Conservation (phyloP, 1,140 invertebrate species). For the Pissodes strobi region DNA sequence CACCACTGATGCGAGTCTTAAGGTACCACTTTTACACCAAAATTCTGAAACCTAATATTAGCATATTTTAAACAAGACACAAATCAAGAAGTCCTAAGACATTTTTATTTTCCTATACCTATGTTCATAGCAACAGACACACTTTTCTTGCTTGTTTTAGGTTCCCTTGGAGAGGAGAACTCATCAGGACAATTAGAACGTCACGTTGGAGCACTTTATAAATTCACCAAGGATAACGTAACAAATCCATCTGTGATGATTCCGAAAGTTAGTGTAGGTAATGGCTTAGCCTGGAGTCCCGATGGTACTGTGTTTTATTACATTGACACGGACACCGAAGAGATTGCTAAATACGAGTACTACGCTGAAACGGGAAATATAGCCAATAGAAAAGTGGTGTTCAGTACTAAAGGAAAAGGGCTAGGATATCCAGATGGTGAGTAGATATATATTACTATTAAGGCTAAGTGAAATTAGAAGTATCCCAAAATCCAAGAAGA, state of each 20-base stretch:
- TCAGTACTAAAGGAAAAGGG: constrained; percentile 25
- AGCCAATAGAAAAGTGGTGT: constrained; percentile 52
- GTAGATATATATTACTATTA: too few relatives aligned
- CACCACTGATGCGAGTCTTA: too few relatives aligned
- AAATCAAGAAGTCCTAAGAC: too few relatives aligned
- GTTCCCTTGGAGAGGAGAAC: constrained; percentile 70
- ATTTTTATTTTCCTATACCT: too few relatives aligned
- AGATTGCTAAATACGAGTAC: constrained; percentile 73
- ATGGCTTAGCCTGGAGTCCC: constrained; percentile 80
- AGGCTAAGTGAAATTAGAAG: too few relatives aligned
- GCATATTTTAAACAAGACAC: too few relatives aligned
- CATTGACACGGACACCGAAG: constrained; percentile 70
- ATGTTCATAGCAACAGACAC: too few relatives aligned
- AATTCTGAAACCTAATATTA: too few relatives aligned
- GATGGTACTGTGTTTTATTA: constrained; percentile 75
- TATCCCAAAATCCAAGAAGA: too few relatives aligned
- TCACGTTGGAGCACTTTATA: constrained; percentile 65
- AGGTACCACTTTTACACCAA: too few relatives aligned
- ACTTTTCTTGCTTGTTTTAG: too few relatives aligned
- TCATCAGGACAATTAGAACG: constrained; percentile 55
- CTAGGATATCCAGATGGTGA: constrained; percentile 22
- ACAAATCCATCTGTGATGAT: constrained; percentile 54
- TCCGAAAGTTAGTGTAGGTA: constrained; percentile 69
- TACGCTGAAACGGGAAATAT: constrained; percentile 65
- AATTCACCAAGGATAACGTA: constrained; percentile 57